phyloP scores from a whole-genome alignment of 2,888 invertebrate species.

The Harmothoe impar region DNA sequence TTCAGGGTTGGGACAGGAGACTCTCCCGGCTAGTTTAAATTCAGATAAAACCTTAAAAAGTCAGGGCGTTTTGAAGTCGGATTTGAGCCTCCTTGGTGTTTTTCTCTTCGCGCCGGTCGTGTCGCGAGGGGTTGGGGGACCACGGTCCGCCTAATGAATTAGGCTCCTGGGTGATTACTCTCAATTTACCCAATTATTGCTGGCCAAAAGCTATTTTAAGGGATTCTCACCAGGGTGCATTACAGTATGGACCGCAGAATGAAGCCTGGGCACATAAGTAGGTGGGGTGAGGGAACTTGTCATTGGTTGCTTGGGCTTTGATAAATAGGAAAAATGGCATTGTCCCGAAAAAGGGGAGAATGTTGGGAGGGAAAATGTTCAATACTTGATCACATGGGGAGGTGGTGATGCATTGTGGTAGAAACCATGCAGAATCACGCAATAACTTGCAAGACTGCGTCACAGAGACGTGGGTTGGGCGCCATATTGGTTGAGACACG shows the following conservation, averaged over 20 bases:
- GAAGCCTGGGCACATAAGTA: neutral
- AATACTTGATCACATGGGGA: conserved; percentile 3
- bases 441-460: neutral
- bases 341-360: neutral
- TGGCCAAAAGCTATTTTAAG: neutral
- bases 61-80: neutral
- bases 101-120: neutral
- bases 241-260: neutral
- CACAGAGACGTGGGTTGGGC: neutral
- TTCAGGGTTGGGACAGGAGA: neutral
- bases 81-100: neutral
- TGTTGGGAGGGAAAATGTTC: neutral
- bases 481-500: neutral
- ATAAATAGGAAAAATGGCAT: neutral
- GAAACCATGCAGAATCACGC: conserved; percentile 9
- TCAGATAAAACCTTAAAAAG: neutral
- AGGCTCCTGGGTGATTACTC: conserved; percentile 42
- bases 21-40: neutral
- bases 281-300: neutral
- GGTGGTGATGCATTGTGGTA: neutral
- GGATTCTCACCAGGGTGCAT: neutral
- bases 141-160: conserved; percentile 3
- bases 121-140: neutral
- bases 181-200: conserved; percentile 49
- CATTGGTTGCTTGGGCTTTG: too few relatives aligned